phyloP scores from a whole-genome alignment of 2,888 invertebrate genomes.

The Stenoptilia bipunctidactyla region DNA sequence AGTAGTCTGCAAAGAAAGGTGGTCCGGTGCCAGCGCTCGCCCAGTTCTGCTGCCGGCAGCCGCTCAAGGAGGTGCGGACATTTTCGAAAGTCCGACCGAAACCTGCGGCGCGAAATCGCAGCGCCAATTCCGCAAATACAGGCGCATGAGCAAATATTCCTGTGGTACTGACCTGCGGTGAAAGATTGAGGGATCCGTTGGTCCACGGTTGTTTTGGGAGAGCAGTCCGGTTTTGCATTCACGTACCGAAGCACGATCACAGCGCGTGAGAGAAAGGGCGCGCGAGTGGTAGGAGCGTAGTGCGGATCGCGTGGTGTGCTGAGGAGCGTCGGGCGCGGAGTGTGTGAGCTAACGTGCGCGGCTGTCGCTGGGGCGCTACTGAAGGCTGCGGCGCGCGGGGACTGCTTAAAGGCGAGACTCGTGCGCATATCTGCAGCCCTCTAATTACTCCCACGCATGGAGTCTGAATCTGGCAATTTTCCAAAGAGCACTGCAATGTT shows the following conservation, averaged over 20 bases:
- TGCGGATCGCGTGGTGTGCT: conserved; percentile 41
- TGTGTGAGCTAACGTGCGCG: conserved; percentile 51
- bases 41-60: conserved; percentile 18
- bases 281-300: conserved; percentile 30
- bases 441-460: conserved; percentile 17
- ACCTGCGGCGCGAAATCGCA: conserved; percentile 29
- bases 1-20: conserved; percentile 22
- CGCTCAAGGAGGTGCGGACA: conserved; percentile 30
- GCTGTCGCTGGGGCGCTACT: conserved; percentile 54
- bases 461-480: too few species aligned
- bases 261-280: conserved; percentile 68
- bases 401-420: conserved; percentile 47
- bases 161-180: conserved; percentile 20
- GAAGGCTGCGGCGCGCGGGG: conserved; percentile 66
- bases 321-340: conserved; percentile 39
- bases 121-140: conserved; percentile 15
- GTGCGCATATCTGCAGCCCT: conserved; percentile 17
- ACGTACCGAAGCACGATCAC: conserved; percentile 64
- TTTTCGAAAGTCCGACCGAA: conserved; percentile 42
- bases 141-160: conserved; percentile 36
- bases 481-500: too few species aligned
- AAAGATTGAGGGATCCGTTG: neutral
- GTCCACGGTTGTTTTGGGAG: conserved; percentile 36
- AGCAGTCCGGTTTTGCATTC: conserved; percentile 66
- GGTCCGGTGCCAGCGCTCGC: conserved; percentile 16